Conservation (phyloP, 2,888 invertebrate species). For the Melinaea marsaeus region DNA sequence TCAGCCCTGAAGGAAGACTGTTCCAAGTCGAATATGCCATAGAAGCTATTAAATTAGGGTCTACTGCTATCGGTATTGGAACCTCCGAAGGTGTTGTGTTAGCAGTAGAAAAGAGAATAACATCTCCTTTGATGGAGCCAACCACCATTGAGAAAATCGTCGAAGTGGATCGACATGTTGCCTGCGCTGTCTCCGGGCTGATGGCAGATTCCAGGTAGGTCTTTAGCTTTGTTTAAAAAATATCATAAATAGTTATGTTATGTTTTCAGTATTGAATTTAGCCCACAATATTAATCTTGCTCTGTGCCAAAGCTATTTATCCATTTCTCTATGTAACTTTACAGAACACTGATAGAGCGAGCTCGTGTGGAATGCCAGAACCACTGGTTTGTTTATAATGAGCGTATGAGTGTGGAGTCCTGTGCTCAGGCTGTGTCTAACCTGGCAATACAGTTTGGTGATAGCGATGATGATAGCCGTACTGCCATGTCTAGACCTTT, state of each 20-base stretch:
- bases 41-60: slow-evolving; percentile 99
- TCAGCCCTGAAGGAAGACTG: slow-evolving; percentile 98
- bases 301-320: too few species aligned
- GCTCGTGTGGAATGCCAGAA: slow-evolving; percentile 98
- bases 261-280: neutral
- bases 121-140: slow-evolving; percentile 97
- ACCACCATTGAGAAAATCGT: slow-evolving; percentile 99
- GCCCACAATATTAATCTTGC: neutral
- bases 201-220: slow-evolving; percentile 95
- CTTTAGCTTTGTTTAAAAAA: neutral
- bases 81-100: slow-evolving; percentile 97
- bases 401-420: slow-evolving; percentile 97
- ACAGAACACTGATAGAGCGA: slow-evolving; percentile 91
- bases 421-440: slow-evolving; percentile 99
- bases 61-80: slow-evolving; percentile 98
- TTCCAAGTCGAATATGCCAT: slow-evolving; percentile 99
- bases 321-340: too few species aligned
- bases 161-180: slow-evolving; percentile 98
- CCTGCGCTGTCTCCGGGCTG: slow-evolving; percentile 97
- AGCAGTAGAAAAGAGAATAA: slow-evolving; percentile 98
- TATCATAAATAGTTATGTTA: neutral
- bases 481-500: slow-evolving; percentile 98
- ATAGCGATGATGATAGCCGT: slow-evolving; percentile 97
- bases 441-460: slow-evolving; percentile 99
- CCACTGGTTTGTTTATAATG: slow-evolving; percentile 99